Conservation (phyloP, 2,888 invertebrate species). For the Chydorus sphaericus region DNA sequence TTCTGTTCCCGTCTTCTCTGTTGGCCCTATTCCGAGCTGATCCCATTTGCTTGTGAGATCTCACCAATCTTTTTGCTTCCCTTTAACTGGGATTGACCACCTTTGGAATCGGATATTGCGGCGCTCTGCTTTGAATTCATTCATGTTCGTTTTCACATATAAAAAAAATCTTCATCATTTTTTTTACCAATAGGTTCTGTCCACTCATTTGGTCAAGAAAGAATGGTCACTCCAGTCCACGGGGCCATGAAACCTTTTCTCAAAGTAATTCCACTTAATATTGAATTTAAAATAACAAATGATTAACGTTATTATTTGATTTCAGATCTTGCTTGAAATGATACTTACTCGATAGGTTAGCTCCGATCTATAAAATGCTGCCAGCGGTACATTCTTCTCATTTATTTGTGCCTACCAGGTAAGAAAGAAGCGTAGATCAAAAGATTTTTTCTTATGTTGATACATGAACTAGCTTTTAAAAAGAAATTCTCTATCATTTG, state of each 20-base stretch:
- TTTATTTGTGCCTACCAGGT: conserved; percentile 49
- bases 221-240: conserved; percentile 27
- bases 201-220: conserved; percentile 33
- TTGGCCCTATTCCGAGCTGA: conserved; percentile 45
- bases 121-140: conserved; percentile 42
- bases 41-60: conserved; percentile 47
- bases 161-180: too few species aligned
- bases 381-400: conserved; percentile 44
- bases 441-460: too few species aligned
- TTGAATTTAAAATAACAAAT: too few species aligned
- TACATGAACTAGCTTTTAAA: too few species aligned
- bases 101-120: conserved; percentile 41
- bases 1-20: conserved; percentile 53
- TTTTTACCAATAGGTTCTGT: too few species aligned
- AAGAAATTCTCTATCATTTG: too few species aligned
- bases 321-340: conserved; percentile 47
- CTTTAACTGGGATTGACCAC: conserved; percentile 44
- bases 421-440: too few species aligned
- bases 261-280: too few species aligned
- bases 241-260: conserved; percentile 34
- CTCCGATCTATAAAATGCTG: conserved; percentile 42
- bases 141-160: too few species aligned
- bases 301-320: too few species aligned
- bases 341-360: conserved; percentile 48
- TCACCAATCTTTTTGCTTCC: conserved; percentile 42